phyloP scores from a whole-genome alignment of 2,113 vertebrate species.

The Phainopepla nitens region DNA sequence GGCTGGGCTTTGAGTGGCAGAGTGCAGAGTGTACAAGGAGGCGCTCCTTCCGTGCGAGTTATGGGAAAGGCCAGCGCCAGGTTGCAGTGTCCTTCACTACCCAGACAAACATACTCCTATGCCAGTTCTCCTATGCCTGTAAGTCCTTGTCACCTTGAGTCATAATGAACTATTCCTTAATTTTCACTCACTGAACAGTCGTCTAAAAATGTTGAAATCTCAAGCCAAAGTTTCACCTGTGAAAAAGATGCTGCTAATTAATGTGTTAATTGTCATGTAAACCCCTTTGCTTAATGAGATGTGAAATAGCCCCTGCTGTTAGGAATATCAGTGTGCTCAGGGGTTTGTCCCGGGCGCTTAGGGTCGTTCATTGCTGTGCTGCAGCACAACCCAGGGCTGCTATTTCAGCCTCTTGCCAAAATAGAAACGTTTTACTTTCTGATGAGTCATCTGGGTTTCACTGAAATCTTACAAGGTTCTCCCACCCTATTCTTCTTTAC shows the following conservation, averaged over 20 bases:
- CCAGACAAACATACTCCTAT: background rate
- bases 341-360: background rate
- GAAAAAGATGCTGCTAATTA: slow-evolving; percentile 2
- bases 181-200: background rate
- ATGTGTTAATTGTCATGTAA: slow-evolving; percentile 25
- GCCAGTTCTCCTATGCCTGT: background rate
- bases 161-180: background rate
- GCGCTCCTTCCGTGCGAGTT: background rate
- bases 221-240: background rate
- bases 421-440: slow-evolving; percentile 39
- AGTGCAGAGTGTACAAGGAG: background rate
- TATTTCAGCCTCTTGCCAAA: slow-evolving; percentile 33
- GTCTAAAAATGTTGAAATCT: background rate
- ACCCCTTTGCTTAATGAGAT: slow-evolving; percentile 2
- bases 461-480: background rate
- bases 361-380: slow-evolving; percentile 6
- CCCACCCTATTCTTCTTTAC: background rate
- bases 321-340: background rate
- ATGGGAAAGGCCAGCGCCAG: rapidly evolving
- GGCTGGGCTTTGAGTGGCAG: background rate
- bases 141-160: background rate
- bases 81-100: background rate
- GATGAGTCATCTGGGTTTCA: slow-evolving; percentile 45
- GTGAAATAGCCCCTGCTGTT: background rate
- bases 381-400: background rate